These are phyloP conservation scores for Galerucella calmariensis DNA, from an alignment of 2,888 invertebrate genomes.

Conservation along the genomic window DNA sequence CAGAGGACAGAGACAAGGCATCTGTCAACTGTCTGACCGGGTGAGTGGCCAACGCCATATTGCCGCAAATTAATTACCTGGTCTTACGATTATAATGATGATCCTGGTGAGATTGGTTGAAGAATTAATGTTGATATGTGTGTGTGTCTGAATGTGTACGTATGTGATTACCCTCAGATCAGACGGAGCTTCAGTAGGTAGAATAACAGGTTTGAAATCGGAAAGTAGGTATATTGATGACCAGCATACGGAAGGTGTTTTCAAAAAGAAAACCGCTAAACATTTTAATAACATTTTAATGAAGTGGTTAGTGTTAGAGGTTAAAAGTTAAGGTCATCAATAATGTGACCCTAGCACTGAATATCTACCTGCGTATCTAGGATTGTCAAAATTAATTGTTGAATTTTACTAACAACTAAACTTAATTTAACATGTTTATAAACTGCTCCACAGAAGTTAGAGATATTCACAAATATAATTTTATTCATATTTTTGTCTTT, in stretches of 20 bases:
- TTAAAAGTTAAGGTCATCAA: not conserved
- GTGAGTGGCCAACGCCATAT: conserved; percentile 52
- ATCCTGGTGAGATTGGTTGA: conserved; percentile 33
- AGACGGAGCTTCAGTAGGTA: not conserved
- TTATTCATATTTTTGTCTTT: too few relatives aligned
- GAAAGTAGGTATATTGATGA: not conserved
- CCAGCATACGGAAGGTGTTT: not conserved
- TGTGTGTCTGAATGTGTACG: conserved; percentile 3
- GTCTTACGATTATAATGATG: conserved; percentile 40
- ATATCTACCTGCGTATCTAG: too few relatives aligned
- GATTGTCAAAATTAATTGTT: too few relatives aligned
- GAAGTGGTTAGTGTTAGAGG: not conserved
- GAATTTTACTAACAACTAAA: too few relatives aligned
- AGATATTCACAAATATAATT: too few relatives aligned
- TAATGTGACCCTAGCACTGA: too few relatives aligned
- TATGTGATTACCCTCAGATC: conserved; percentile 2
- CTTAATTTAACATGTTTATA: too few relatives aligned
- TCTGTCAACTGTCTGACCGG: conserved; percentile 50
- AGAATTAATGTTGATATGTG: conserved; percentile 38
- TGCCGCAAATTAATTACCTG: conserved; percentile 55
- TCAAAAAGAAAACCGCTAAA: not conserved
- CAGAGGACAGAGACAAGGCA: conserved; percentile 51
- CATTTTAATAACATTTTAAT: not conserved
- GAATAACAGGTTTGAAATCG: not conserved
- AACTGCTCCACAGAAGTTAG: too few relatives aligned